Evolutionary conservation across 2,888 invertebrate genomes (phyloP).

Genomic region (Nemurella pictetii): DNA sequence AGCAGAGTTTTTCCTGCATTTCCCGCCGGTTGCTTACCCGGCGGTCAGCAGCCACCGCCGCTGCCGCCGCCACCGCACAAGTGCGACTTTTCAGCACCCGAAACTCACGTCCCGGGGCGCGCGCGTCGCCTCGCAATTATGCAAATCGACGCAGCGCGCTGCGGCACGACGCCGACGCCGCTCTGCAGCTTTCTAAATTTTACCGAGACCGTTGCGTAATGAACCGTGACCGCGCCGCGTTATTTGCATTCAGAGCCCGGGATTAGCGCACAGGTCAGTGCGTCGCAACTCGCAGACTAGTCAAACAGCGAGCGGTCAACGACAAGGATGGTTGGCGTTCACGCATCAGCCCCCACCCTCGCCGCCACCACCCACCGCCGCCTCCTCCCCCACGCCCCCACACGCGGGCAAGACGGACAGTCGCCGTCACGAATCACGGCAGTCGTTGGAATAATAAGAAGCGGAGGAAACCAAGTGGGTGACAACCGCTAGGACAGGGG

Average conservation of each 20-base stretch:
- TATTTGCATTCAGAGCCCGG: background rate
- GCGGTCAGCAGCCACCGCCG: background rate
- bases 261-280: constrained; percentile 10
- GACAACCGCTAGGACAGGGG: background rate
- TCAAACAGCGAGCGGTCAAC: background rate
- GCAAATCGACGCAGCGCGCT: background rate
- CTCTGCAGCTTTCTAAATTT: background rate
- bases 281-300: background rate
- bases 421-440: background rate
- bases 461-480: background rate
- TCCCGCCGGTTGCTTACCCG: background rate
- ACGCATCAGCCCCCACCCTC: background rate
- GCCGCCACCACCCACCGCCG: background rate
- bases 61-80: background rate
- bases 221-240: background rate
- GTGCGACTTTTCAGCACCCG: background rate
- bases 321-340: background rate
- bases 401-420: background rate
- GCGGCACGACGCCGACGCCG: background rate
- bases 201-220: background rate
- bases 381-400: background rate
- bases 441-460: background rate
- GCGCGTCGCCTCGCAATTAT: background rate
- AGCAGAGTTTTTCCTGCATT: background rate
- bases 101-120: background rate